These are phyloP conservation scores for Dipodomys stephensi DNA, from an alignment of 2,113 vertebrate species.

Conservation along the genomic window DNA sequence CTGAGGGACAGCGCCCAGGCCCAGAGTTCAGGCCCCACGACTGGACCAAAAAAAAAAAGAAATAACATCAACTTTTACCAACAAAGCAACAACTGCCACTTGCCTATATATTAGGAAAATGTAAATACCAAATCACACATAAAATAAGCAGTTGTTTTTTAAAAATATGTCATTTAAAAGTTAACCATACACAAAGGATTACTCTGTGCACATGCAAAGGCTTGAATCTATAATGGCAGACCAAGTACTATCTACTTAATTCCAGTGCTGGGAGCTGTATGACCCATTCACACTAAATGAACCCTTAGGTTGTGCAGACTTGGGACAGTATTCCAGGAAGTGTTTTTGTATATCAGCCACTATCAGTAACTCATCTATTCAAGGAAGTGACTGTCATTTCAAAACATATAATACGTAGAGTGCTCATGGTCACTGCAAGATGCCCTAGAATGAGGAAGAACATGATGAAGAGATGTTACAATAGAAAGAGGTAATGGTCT, in stretches of 20 bases:
- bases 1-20: too few species aligned
- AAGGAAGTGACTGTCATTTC: constrained; percentile 16
- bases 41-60: too few species aligned
- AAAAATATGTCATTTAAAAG: constrained; percentile 52
- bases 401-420: neutral
- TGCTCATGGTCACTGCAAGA: neutral
- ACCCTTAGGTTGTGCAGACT: neutral
- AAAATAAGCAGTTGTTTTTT: constrained; percentile 59
- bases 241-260: neutral
- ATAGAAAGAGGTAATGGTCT: neutral
- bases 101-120: constrained; percentile 90
- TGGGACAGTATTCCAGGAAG: constrained; percentile 16
- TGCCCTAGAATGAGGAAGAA: neutral
- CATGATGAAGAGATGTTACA: neutral
- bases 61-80: constrained; percentile 97
- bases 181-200: neutral
- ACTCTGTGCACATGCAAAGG: neutral
- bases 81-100: constrained; percentile 95
- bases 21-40: too few species aligned
- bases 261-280: neutral
- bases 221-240: neutral
- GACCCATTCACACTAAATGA: constrained; percentile 11
- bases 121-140: constrained; percentile 72
- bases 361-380: neutral
- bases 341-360: neutral